Conservation (phyloP, 2,888 invertebrate species). For the Standfussiana lucernea region DNA sequence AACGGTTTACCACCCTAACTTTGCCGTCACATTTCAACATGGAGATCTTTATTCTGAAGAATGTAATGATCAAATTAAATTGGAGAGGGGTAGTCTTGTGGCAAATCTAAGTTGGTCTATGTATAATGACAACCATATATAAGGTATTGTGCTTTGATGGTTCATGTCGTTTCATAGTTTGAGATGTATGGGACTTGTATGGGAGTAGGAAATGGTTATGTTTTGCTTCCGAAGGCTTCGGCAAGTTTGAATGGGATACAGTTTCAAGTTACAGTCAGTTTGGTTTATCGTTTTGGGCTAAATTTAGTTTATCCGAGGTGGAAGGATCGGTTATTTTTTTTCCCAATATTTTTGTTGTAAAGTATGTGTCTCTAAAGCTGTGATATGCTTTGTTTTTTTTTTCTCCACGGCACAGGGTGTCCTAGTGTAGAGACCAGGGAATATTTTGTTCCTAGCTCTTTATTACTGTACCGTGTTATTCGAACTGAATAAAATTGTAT, state of each 20-base stretch:
- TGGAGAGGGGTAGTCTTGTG: not conserved
- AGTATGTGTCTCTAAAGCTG: not conserved
- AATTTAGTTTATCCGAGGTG: conserved; percentile 63
- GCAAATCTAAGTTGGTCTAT: conserved; percentile 18
- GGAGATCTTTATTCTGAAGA: not conserved
- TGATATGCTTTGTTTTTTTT: not conserved
- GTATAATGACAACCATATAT: conserved; percentile 86
- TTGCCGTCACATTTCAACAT: not conserved
- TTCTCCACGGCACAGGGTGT: not conserved
- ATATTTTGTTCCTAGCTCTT: too few species aligned
- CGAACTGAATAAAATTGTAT: not conserved
- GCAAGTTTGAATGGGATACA: conserved; percentile 83
- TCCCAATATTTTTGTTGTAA: not conserved
- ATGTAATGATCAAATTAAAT: conserved; percentile 9
- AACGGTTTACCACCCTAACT: conserved; percentile 52
- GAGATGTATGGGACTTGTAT: conserved; percentile 82
- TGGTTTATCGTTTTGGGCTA: conserved; percentile 82
- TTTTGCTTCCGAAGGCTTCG: conserved; percentile 78
- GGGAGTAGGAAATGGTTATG: conserved; percentile 87
- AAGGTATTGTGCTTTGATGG: conserved; percentile 90
- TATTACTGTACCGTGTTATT: too few species aligned
- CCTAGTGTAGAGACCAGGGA: not conserved
- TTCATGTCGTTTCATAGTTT: conserved; percentile 83
- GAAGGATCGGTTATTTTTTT: not conserved
- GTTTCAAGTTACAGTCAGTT: conserved; percentile 80